phyloP scores from a whole-genome alignment of 2,888 invertebrate species.

The Tachina lurida region DNA sequence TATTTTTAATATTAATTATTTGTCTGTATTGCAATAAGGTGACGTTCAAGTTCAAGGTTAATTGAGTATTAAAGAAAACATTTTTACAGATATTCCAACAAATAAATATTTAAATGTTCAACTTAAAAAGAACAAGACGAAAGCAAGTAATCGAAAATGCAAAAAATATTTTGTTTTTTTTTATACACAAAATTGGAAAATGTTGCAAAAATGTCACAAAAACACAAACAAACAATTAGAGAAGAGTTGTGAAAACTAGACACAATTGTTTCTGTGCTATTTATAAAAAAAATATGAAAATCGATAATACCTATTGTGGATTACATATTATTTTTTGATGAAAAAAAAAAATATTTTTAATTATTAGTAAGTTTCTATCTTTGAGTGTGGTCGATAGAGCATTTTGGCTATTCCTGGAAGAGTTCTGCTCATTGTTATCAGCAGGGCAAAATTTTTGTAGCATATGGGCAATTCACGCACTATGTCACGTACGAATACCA shows the following conservation, averaged over 20 bases:
- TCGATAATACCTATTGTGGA: neutral
- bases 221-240: slow-evolving; percentile 2
- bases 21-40: slow-evolving; percentile 6
- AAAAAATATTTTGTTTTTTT: neutral
- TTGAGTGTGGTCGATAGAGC: too few species aligned
- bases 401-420: too few species aligned
- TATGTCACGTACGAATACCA: too few species aligned
- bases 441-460: too few species aligned
- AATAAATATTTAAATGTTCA: slow-evolving; percentile 9
- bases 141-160: neutral
- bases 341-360: neutral
- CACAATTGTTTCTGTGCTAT: slow-evolving; percentile 4
- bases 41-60: slow-evolving; percentile 49
- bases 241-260: slow-evolving; percentile 1
- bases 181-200: neutral
- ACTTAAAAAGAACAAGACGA: neutral
- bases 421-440: too few species aligned
- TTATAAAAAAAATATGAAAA: neutral
- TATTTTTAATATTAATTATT: neutral
- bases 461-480: too few species aligned
- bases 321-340: neutral
- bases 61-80: slow-evolving; percentile 9
- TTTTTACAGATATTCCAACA: neutral
- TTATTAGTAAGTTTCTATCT: neutral
- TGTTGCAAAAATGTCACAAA: slow-evolving; percentile 5